Percentiles rank a stretch among this genome's conserved stretches.
Evolutionary conservation across 2,888 invertebrate species (phyloP).

Genomic region (Anthrax anthrax): DNA sequence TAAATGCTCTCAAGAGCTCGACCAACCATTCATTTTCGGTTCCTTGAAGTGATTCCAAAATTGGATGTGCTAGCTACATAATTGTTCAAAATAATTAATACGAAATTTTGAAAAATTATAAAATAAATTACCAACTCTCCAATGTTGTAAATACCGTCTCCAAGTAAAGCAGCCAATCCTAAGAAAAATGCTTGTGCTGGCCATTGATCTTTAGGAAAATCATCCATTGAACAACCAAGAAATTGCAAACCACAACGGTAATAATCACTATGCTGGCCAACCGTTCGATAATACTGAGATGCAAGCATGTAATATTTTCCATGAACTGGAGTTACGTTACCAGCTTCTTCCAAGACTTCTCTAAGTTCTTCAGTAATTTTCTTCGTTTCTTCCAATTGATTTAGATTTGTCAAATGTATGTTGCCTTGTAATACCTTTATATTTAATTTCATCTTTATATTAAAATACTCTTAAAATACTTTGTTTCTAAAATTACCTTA

Average conservation of each 20-base stretch:
- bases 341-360: conserved; percentile 69
- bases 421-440: conserved; percentile 65
- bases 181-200: conserved; percentile 76
- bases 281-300: conserved; percentile 71
- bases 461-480: not conserved
- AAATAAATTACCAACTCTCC: conserved; percentile 63
- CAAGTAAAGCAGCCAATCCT: conserved; percentile 85
- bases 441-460: not conserved
- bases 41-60: conserved; percentile 67
- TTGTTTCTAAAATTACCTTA: conserved; percentile 15
- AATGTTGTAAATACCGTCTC: conserved; percentile 91
- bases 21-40: conserved; percentile 79
- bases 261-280: conserved; percentile 83
- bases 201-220: conserved; percentile 49
- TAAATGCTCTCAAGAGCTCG: conserved; percentile 74
- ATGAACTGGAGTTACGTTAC: conserved; percentile 87
- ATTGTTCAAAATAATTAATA: too few relatives aligned
- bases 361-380: conserved; percentile 79
- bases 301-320: conserved; percentile 87
- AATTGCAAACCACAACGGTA: conserved; percentile 86
- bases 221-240: conserved; percentile 57
- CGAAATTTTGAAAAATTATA: too few relatives aligned
- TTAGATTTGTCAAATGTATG: conserved; percentile 60
- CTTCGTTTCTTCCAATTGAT: conserved; percentile 64
- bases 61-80: conserved; percentile 79